These are phyloP conservation scores for Phataginus tetradactyla DNA, from an alignment of 2,797 vertebrate species.

Conservation along the genomic window DNA sequence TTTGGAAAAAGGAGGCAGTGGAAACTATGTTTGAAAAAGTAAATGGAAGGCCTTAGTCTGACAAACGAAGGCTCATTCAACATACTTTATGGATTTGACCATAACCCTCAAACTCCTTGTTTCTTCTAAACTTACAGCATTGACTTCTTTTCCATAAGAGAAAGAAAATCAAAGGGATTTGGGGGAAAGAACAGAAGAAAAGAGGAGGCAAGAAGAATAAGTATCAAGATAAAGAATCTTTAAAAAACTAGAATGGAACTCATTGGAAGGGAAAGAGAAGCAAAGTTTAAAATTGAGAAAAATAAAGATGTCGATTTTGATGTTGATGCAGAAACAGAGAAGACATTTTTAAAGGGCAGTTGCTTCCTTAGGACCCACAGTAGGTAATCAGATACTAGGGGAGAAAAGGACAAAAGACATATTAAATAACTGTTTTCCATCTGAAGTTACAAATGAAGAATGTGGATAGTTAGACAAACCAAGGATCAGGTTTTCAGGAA, in stretches of 20 bases:
- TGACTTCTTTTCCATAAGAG: conserved; percentile 1
- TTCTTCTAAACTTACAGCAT: neutral
- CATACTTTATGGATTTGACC: neutral
- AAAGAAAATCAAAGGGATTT: neutral
- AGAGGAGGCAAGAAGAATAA: neutral
- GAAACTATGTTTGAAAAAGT: neutral
- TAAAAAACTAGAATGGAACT: neutral
- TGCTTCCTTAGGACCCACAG: conserved; percentile 37
- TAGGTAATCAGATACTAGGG: conserved; percentile 26
- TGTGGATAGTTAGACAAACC: conserved; percentile 31
- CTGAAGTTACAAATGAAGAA: conserved; percentile 69
- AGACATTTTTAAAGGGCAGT: conserved; percentile 10
- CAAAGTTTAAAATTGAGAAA: conserved; percentile 60
- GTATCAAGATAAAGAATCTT: neutral
- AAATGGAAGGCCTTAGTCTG: neutral
- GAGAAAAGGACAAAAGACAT: conserved; percentile 53
- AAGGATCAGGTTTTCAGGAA: conserved; percentile 56
- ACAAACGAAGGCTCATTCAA: neutral
- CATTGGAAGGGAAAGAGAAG: conserved; percentile 7
- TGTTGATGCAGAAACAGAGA: conserved; percentile 56
- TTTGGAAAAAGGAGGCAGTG: neutral
- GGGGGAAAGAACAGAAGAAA: neutral
- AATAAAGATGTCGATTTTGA: conserved; percentile 59
- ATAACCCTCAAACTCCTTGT: neutral
- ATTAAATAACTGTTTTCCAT: conserved; percentile 69